A percentile compares a stretch with the other conserved stretches of the same genome.
These are phyloP conservation scores for Acropternis orthonyx DNA, from an alignment of 2,797 vertebrate genomes.

Conservation along the genomic window DNA sequence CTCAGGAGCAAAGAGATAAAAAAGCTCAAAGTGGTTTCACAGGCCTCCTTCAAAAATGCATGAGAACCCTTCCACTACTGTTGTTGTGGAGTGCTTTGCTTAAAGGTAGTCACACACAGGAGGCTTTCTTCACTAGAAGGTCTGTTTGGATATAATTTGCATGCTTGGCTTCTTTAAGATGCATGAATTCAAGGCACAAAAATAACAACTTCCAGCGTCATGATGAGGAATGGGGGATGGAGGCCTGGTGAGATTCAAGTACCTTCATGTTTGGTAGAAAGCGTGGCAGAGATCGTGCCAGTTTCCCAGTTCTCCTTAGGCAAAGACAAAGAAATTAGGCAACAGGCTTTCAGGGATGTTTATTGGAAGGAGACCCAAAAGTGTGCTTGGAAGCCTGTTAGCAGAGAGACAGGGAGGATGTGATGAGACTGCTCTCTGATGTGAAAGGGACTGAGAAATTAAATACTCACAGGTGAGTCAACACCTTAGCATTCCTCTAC, in stretches of 20 bases:
- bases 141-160: not conserved
- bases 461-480: accelerated
- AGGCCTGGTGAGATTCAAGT: not conserved
- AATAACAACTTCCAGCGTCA: not conserved
- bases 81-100: not conserved
- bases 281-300: not conserved
- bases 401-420: not conserved
- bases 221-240: not conserved
- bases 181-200: not conserved
- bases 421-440: not conserved
- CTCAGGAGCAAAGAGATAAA: not conserved
- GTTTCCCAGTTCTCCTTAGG: not conserved
- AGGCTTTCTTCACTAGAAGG: not conserved
- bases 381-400: not conserved
- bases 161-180: not conserved
- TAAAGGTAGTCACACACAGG: not conserved
- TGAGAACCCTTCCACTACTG: not conserved
- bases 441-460: not conserved
- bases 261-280: not conserved
- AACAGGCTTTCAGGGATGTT: not conserved
- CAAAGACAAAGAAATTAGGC: not conserved
- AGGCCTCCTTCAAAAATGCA: not conserved
- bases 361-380: not conserved
- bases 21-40: not conserved
- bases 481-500: not conserved